Conservation (phyloP, 1,140 invertebrate genomes). For the Metopolophium dirhodum region DNA sequence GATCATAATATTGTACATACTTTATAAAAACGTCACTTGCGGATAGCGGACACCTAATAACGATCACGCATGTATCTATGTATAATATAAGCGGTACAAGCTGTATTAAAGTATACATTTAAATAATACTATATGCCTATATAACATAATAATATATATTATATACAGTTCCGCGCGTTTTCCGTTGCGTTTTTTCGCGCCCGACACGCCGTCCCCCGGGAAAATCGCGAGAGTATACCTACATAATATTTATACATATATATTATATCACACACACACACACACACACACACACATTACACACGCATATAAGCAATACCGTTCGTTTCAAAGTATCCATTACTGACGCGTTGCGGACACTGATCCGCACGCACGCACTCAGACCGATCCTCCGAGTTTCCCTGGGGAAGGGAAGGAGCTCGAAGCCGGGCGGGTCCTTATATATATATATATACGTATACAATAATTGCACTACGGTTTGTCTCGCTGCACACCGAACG, state of each 20-base stretch:
- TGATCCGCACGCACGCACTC: neutral
- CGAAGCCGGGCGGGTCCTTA: neutral
- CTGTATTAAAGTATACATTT: neutral
- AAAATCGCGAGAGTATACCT: neutral
- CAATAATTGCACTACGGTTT: neutral
- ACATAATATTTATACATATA: neutral
- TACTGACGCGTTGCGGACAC: slow-evolving; percentile 24
- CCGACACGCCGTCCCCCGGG: neutral
- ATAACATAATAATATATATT: neutral
- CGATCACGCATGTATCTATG: too few relatives aligned
- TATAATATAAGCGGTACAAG: too few relatives aligned
- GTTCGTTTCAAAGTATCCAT: slow-evolving; percentile 41
- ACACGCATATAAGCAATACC: neutral
- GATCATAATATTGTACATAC: too few relatives aligned
- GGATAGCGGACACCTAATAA: too few relatives aligned
- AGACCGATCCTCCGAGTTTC: neutral
- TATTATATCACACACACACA: neutral
- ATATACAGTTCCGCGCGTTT: neutral
- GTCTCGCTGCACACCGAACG: neutral
- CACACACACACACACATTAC: neutral
- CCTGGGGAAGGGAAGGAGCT: neutral
- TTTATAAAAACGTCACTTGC: too few relatives aligned
- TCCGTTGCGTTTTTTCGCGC: neutral
- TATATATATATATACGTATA: neutral
- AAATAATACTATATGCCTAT: neutral